Percentiles rank a stretch among this genome's conserved stretches.
phyloP scores from a whole-genome alignment of 2,888 invertebrate species.

The Scaptomyza caliginosa region DNA sequence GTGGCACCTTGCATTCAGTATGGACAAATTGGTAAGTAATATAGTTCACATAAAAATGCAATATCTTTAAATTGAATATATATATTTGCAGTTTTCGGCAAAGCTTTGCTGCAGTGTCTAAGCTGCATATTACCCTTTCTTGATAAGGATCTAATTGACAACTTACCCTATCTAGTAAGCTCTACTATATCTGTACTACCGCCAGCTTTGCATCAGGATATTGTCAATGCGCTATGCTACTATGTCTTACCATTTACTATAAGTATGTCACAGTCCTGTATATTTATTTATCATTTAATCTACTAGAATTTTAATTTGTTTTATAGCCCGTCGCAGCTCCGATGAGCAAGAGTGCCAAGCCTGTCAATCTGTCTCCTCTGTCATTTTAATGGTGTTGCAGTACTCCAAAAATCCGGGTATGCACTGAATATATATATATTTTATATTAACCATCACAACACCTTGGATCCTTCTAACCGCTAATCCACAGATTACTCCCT shows the following conservation, averaged over 20 bases:
- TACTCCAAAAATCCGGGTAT: constrained; percentile 96
- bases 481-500: too few species aligned
- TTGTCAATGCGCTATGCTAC: constrained; percentile 96
- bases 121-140: constrained; percentile 98
- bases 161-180: constrained; percentile 96
- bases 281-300: neutral
- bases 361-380: constrained; percentile 94
- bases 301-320: neutral
- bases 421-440: neutral
- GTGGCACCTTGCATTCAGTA: constrained; percentile 96
- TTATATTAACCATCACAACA: too few species aligned
- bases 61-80: neutral
- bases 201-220: constrained; percentile 94
- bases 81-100: constrained; percentile 91
- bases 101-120: constrained; percentile 95
- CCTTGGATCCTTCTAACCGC: too few species aligned
- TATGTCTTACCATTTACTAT: constrained; percentile 98
- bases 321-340: constrained; percentile 88
- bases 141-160: constrained; percentile 97
- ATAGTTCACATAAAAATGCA: neutral
- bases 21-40: constrained; percentile 90
- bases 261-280: constrained; percentile 86
- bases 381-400: constrained; percentile 98
- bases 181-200: constrained; percentile 97
- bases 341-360: constrained; percentile 92